These are phyloP conservation scores for Phymanthus crucifer DNA, from an alignment of 92 coral and sea anemone genomes.

Conservation along the genomic window DNA sequence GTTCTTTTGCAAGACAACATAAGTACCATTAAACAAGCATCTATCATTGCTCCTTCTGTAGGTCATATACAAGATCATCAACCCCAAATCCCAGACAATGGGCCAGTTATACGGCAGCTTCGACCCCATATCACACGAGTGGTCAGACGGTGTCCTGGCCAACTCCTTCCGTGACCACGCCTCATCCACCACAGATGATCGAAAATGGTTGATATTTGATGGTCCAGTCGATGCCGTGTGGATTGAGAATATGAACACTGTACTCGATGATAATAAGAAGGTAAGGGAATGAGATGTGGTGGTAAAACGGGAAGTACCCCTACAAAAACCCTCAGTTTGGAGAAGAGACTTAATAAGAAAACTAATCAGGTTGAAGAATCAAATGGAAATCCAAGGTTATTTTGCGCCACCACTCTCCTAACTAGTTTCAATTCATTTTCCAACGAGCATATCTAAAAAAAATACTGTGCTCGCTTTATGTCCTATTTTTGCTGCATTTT, in stretches of 20 bases:
- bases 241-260: slow-evolving; percentile 99
- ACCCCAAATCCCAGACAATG: slow-evolving; percentile 94
- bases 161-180: slow-evolving; percentile 96
- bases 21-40: neutral
- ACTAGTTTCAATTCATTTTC: too few species aligned
- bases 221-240: slow-evolving; percentile 99
- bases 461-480: too few species aligned
- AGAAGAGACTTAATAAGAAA: too few species aligned
- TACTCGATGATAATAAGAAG: slow-evolving; percentile 95
- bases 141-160: slow-evolving; percentile 97
- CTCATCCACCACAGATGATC: slow-evolving; percentile 86
- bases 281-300: slow-evolving; percentile 33
- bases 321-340: neutral
- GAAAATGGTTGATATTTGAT: slow-evolving; percentile 93
- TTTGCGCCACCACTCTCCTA: too few species aligned
- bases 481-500: too few species aligned
- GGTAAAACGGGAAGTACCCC: neutral
- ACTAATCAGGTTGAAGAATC: too few species aligned
- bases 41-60: slow-evolving; percentile 2
- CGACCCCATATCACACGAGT: slow-evolving; percentile 95
- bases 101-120: slow-evolving; percentile 95
- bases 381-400: too few species aligned
- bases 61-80: slow-evolving; percentile 90
- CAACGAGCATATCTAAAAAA: too few species aligned
- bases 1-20: neutral